Evolutionary conservation across 2,113 vertebrate species (phyloP).

Genomic region (Argyrosomus japonicus): DNA sequence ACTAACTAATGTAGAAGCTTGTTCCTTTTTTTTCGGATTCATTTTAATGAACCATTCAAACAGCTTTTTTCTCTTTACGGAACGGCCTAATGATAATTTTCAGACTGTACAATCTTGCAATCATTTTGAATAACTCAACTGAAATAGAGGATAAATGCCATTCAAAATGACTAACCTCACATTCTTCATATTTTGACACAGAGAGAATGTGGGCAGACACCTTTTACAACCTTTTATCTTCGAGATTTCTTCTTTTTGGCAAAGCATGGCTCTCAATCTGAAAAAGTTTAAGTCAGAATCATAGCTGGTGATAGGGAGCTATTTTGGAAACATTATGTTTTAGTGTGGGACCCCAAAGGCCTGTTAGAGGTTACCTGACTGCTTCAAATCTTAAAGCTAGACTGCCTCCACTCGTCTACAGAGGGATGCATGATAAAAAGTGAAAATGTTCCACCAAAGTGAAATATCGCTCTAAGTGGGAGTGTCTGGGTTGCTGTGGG

Average conservation of each 20-base stretch:
- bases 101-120: conserved; percentile 52
- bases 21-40: conserved; percentile 48
- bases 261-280: conserved; percentile 30
- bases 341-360: conserved; percentile 38
- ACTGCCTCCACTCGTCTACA: conserved; percentile 48
- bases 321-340: conserved; percentile 59
- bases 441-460: conserved; percentile 72
- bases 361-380: conserved; percentile 63
- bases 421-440: conserved; percentile 61
- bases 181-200: conserved; percentile 49
- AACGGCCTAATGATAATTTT: conserved; percentile 69
- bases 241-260: conserved; percentile 9
- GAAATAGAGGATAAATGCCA: conserved; percentile 62
- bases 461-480: conserved; percentile 76
- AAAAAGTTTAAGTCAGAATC: conserved; percentile 59
- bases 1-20: conserved; percentile 58
- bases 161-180: conserved; percentile 51
- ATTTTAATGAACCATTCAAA: conserved; percentile 72
- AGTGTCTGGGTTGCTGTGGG: conserved; percentile 82
- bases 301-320: conserved; percentile 21
- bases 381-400: conserved; percentile 42
- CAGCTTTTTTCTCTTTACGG: conserved; percentile 45
- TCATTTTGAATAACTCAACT: conserved; percentile 58
- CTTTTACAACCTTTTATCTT: conserved; percentile 53
- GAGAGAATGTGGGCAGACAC: conserved; percentile 35